Conservation (phyloP, 2,888 invertebrate species). For the Stictocephala bisonia region DNA sequence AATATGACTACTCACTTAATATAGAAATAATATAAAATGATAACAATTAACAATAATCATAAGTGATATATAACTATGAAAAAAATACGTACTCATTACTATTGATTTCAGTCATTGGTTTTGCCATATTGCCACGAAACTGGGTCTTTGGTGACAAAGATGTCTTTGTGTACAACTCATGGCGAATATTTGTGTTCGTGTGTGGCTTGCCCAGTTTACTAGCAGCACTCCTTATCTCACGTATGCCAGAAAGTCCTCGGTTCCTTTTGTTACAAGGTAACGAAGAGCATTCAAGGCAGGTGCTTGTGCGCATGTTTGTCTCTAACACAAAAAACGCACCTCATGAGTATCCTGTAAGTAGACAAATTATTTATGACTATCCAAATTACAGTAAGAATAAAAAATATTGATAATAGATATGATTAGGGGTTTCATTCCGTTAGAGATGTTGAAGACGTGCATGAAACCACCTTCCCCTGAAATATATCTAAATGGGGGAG, state of each 20-base stretch:
- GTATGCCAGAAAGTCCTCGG: constrained; percentile 71
- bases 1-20: no score
- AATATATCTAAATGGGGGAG: no score
- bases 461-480: no score
- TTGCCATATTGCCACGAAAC: constrained; percentile 53
- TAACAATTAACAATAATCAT: no score
- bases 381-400: no score
- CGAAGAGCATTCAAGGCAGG: constrained; percentile 67
- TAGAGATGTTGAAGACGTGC: no score
- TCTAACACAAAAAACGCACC: constrained; percentile 62
- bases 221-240: constrained; percentile 67
- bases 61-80: no score
- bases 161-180: constrained; percentile 69
- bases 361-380: no score
- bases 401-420: no score
- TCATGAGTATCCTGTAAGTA: constrained; percentile 23
- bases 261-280: constrained; percentile 68
- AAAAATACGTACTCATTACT: no score
- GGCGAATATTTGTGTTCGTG: constrained; percentile 73
- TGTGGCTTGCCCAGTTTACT: constrained; percentile 71
- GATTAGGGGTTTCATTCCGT: no score
- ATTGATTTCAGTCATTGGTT: constrained; percentile 54
- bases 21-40: no score
- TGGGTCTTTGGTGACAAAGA: not conserved
- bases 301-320: constrained; percentile 69